Base-by-base conservation (phyloP, 92 coral and sea anemone species). In the Epizoanthus scotinus region DNA sequence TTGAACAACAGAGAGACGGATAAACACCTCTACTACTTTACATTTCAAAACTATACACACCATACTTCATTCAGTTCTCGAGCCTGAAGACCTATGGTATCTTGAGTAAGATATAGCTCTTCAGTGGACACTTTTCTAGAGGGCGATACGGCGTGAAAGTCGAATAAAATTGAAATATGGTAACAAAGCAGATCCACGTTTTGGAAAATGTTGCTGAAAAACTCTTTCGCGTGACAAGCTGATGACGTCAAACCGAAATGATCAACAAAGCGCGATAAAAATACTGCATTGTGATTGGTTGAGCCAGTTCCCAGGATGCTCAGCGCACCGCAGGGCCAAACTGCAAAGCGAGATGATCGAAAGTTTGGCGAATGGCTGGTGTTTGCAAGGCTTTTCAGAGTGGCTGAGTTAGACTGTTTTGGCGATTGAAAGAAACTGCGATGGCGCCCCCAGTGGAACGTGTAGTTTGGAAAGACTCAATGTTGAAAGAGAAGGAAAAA, bases 211-310 rank as follows among this genome's bases (percentile, higher is more conserved):
- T 29, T 77, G 81, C 84, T 77, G 84, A 78, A 56, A 73, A 74
- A 67, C 24, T 59, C 20, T 63, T 88, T 84, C 91, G 88, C 86
- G 79, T 81, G 94, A 81, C 89, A 89, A n/a, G 86, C 79, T 75
- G 52, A 70, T 90, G 97, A 93, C 97, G 97, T 93, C 97, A 93
- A 58, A 66, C 81, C 66, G 83, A 85, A 86, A 89, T 85, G 88
- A 86, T 91, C 93, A 91, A 89, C 95, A 91, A 86, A 78, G 56
- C 74, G 5, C 68, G 87, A 86, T 77, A 77, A 89, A 69, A 86
- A 86, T 86, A 27, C 86, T 75, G 78, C 78, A 25, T 28, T 77
- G 68, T 88, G 92, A 92, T 92, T 92, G 94, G 40, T 34, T 34
- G 40, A 34, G 40, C 40, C 40, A 38, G 44, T 66, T 78, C 93